Base-by-base conservation (phyloP, 2,113 vertebrate species). In the Illadopsis cleaveri region DNA sequence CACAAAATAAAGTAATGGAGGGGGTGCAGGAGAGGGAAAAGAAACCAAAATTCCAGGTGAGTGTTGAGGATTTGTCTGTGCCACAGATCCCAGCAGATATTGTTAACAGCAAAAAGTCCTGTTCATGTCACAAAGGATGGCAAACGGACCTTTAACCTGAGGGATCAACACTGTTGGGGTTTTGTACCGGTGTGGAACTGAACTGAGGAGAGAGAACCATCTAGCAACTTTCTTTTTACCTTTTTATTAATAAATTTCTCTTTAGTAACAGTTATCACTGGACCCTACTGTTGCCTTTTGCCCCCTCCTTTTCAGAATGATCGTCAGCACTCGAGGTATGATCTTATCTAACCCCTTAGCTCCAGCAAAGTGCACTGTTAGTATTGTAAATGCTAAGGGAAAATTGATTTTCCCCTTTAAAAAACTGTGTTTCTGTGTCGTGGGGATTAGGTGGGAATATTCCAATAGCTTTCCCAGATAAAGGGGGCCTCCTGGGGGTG, bases 381-480 rank as follows among this genome's bases (percentile, higher is more conserved):
- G 62, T 48, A 37, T 81, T 96, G 90, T 62, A 93, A 96, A 92
- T 86, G 72, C 72, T 75, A 56, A 93, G 47, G 47, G 76, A 12
- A 90, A 95, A 90, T 76, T 90, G 78, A 96, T 96, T 96, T 95
- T 65, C 33, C 38, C 4, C 1, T 75, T 95, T 92, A 64, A 96
- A 94, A 71, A 78, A 71, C 31, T 78, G 87, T 45, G 83, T 89
- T 94, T 90, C 90, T 84, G 51, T 81, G 60, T 80, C 6, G 1
- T 90, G 68, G 38, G 56, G 68, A 92, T 95, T 88, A 92, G 85
- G 56, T 90, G 82, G 93, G 90, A 96, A 86, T 92, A 94, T 93
- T 95, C 90, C 58, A 66, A 80, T 69, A 82, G 38, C 44, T 81
- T 70, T 92, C 51, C 64, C 51, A 86, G 75, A 95, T 75, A 89